Evolutionary conservation across 2,888 invertebrate genomes (phyloP).

Genomic region (Cheilosia grossa): DNA sequence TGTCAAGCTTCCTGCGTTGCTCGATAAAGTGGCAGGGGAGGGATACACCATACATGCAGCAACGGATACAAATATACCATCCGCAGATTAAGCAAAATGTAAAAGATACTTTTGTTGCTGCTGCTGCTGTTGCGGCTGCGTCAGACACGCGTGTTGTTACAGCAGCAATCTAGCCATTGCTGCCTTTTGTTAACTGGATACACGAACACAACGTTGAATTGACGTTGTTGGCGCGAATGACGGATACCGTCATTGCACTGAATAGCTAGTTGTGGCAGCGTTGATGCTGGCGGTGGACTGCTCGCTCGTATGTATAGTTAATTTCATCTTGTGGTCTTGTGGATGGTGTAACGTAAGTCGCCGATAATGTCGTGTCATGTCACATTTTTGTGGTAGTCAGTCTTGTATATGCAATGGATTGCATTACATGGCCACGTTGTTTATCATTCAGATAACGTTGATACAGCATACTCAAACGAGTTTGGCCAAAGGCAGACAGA

Average conservation of each 20-base stretch:
- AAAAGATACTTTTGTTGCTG: conserved; percentile 56
- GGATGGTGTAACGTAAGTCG: conserved; percentile 63
- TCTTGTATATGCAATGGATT: conserved; percentile 64
- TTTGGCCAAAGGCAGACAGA: conserved; percentile 2
- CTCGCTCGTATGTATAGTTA: conserved; percentile 22
- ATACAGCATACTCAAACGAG: conserved; percentile 26
- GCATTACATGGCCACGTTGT: conserved; percentile 64
- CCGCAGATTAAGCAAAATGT: conserved; percentile 67
- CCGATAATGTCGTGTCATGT: conserved; percentile 72
- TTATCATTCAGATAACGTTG: conserved; percentile 62
- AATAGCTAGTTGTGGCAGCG: conserved; percentile 18
- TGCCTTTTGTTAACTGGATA: conserved; percentile 60
- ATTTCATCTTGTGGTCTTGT: conserved; percentile 57
- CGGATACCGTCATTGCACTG: conserved; percentile 24
- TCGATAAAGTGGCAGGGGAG: conserved; percentile 47
- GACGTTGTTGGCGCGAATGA: conserved; percentile 60
- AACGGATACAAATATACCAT: conserved; percentile 61
- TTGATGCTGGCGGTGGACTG: conserved; percentile 21
- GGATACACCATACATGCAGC: not conserved
- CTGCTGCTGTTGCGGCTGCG: conserved; percentile 51
- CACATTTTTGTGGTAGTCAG: conserved; percentile 74
- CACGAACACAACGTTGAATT: conserved; percentile 24
- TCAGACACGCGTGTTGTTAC: conserved; percentile 54
- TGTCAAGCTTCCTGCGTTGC: conserved; percentile 74
- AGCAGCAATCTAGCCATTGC: conserved; percentile 26